These are phyloP conservation scores for Caenorhabditis sp. DNA, from an alignment of 2,888 invertebrate species.

Conservation along the genomic window DNA sequence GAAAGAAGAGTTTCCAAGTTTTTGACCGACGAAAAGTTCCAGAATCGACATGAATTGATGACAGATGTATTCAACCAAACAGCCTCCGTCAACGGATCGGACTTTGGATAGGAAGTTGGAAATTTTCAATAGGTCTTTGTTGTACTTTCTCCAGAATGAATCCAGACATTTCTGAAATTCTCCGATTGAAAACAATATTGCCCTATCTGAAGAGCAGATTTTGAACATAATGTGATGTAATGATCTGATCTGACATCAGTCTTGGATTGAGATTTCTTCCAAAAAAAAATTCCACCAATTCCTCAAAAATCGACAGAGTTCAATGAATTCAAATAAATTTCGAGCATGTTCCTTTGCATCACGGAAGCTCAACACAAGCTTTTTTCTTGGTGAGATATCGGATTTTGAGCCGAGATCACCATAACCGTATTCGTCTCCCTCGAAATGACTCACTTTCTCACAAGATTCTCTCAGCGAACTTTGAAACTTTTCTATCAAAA, in stretches of 20 bases:
- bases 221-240: too few relatives aligned
- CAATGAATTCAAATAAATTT: too few relatives aligned
- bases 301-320: too few relatives aligned
- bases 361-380: too few relatives aligned
- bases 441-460: not conserved
- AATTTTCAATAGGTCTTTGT: not conserved
- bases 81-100: not conserved
- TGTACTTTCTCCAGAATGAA: slow-evolving; percentile 8
- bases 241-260: too few relatives aligned
- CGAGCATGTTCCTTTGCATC: too few relatives aligned
- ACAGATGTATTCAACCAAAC: not conserved
- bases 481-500: not conserved
- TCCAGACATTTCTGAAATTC: not conserved
- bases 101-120: not conserved
- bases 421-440: too few relatives aligned
- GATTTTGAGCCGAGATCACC: too few relatives aligned
- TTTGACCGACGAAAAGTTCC: not conserved
- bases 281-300: too few relatives aligned
- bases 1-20: slow-evolving; percentile 5
- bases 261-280: too few relatives aligned
- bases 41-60: not conserved
- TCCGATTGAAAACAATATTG: not conserved
- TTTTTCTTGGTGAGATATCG: too few relatives aligned
- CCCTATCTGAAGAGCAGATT: too few relatives aligned
- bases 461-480: not conserved